These are phyloP conservation scores for Geophilus truncorum DNA, from an alignment of 2,888 invertebrate genomes.

Conservation along the genomic window DNA sequence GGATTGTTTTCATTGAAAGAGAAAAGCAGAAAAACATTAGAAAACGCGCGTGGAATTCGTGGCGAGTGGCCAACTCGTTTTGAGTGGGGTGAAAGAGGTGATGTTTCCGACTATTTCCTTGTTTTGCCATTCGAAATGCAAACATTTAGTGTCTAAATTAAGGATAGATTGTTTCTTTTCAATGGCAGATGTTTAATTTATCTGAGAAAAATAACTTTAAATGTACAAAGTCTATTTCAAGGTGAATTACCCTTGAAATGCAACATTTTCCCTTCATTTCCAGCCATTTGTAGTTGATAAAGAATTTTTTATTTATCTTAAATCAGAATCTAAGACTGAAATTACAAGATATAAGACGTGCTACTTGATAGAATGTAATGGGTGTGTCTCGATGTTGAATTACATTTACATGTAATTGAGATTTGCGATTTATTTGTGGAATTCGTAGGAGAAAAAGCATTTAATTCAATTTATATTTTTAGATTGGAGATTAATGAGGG, in stretches of 20 bases:
- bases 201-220: too few species aligned
- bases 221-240: too few species aligned
- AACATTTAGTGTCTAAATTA: background rate
- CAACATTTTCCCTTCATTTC: too few species aligned
- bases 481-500: background rate
- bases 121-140: background rate
- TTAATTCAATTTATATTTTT: background rate
- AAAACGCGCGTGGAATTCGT: background rate
- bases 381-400: background rate
- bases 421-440: background rate
- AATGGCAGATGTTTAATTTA: background rate
- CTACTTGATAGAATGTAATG: background rate
- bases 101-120: background rate
- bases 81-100: background rate
- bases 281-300: too few species aligned
- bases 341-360: background rate
- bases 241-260: too few species aligned
- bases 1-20: background rate
- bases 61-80: background rate
- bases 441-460: too few species aligned
- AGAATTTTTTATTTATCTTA: too few species aligned
- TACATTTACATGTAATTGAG: background rate
- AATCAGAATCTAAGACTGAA: background rate
- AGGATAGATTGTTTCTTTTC: background rate
- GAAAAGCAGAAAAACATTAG: background rate